Percentiles rank a stretch among this genome's conserved stretches.
Conservation (phyloP, 2,113 vertebrate species). For the Dicerorhinus sumatrensis region DNA sequence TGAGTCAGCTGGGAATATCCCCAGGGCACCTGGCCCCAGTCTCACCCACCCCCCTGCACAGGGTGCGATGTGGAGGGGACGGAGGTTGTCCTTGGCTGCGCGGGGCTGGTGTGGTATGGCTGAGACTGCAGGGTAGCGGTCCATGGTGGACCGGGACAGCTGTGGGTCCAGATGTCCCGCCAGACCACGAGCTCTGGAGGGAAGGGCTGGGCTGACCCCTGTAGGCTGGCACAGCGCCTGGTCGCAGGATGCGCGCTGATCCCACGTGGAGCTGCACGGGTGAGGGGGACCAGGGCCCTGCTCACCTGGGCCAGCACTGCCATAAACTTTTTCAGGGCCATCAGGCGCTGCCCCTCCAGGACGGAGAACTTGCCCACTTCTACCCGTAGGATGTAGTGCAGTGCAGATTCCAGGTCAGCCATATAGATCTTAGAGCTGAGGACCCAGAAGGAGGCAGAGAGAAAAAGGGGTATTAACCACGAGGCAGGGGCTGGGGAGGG, state of each 20-base stretch:
- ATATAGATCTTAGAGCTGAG: slow-evolving; percentile 93
- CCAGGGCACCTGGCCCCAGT: neutral
- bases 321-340: slow-evolving; percentile 89
- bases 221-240: neutral
- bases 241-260: rapidly evolving
- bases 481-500: rapidly evolving
- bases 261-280: rapidly evolving
- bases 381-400: slow-evolving; percentile 93
- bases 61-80: neutral
- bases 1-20: neutral
- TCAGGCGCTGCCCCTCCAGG: slow-evolving; percentile 88
- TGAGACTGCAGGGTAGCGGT: neutral
- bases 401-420: slow-evolving; percentile 94
- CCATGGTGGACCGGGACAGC: rapidly evolving
- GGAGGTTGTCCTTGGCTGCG: neutral
- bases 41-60: neutral
- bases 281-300: neutral
- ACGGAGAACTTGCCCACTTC: slow-evolving; percentile 88
- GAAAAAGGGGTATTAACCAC: rapidly evolving
- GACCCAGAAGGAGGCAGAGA: neutral
- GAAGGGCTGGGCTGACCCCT: neutral
- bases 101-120: rapidly evolving
- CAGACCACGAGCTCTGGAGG: neutral
- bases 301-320: slow-evolving; percentile 92
- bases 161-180: neutral